Conservation (phyloP, 2,113 vertebrate genomes). For the Baryphthengus martii region DNA sequence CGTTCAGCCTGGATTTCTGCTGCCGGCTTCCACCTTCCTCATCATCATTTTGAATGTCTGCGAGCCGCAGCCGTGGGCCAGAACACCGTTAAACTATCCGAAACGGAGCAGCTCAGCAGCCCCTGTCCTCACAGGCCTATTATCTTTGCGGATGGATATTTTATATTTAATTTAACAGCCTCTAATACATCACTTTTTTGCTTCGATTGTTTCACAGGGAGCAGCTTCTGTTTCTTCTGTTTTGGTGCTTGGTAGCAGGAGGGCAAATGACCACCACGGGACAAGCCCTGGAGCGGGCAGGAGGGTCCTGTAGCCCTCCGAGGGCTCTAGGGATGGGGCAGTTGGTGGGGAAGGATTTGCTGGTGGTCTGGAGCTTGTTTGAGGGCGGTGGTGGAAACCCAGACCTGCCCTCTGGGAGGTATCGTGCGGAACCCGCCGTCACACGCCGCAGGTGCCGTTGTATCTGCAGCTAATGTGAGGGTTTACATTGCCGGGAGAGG, state of each 20-base stretch:
- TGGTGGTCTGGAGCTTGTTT: not conserved
- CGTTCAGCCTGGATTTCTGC: not conserved
- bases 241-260: not conserved
- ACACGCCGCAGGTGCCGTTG: conserved; percentile 28
- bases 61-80: conserved; percentile 43
- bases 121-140: conserved; percentile 45
- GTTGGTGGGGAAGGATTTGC: not conserved
- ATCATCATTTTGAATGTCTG: conserved; percentile 53
- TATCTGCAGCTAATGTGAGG: conserved; percentile 44
- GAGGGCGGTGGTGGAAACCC: not conserved
- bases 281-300: not conserved
- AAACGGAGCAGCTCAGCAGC: conserved; percentile 51
- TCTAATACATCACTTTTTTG: conserved; percentile 1
- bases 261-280: rapidly evolving
- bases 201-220: not conserved
- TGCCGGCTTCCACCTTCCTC: conserved; percentile 28
- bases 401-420: conserved; percentile 20
- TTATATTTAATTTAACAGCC: conserved; percentile 67
- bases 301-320: not conserved
- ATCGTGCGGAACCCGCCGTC: not conserved
- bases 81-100: conserved; percentile 58
- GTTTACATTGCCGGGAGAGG: conserved; percentile 65
- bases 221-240: conserved; percentile 17
- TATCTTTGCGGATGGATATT: conserved; percentile 57
- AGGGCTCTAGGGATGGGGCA: not conserved